A percentile compares a stretch with the other conserved stretches of the same genome.
Evolutionary conservation across 2,797 vertebrate species (phyloP).

Genomic region (Microctenopoma lineatum): DNA sequence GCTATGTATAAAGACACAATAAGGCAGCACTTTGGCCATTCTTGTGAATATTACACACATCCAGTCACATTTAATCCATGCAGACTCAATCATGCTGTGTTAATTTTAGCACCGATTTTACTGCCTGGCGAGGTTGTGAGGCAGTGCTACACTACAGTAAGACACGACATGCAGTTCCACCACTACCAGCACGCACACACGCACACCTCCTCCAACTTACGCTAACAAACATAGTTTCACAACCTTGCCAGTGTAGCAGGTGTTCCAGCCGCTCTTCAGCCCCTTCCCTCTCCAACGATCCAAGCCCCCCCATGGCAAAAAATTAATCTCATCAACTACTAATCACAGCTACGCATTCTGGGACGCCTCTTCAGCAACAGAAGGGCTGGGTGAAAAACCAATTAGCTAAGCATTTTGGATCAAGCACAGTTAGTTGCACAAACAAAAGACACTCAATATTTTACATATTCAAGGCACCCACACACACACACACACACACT

Average conservation of each 20-base stretch:
- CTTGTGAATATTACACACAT: constrained; percentile 13
- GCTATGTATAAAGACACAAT: not conserved
- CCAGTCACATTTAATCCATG: constrained; percentile 31
- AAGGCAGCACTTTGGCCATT: constrained; percentile 11
- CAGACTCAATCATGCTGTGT: constrained; percentile 31
- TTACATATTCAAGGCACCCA: constrained; percentile 41
- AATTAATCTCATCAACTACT: constrained; percentile 77
- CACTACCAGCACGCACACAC: constrained; percentile 22
- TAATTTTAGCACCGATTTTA: constrained; percentile 20
- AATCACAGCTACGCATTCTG: constrained; percentile 83
- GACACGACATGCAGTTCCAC: not conserved
- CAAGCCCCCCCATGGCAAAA: constrained; percentile 55
- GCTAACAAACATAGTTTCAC: constrained; percentile 42
- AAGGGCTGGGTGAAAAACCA: constrained; percentile 77
- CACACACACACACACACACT: constrained; percentile 42
- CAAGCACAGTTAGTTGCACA: constrained; percentile 72
- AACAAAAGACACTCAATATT: constrained; percentile 69
- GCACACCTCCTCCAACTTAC: constrained; percentile 31
- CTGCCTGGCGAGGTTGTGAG: constrained; percentile 16
- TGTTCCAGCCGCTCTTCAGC: constrained; percentile 57
- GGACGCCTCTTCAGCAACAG: constrained; percentile 72
- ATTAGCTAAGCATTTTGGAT: constrained; percentile 81
- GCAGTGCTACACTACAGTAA: constrained; percentile 9
- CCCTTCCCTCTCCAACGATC: constrained; percentile 40
- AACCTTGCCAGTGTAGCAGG: constrained; percentile 68